Evolutionary conservation across 2,113 vertebrate species (phyloP), one percentile per base, ranked within the genome.

Genomic region (Odocoileus virginianus): DNA sequence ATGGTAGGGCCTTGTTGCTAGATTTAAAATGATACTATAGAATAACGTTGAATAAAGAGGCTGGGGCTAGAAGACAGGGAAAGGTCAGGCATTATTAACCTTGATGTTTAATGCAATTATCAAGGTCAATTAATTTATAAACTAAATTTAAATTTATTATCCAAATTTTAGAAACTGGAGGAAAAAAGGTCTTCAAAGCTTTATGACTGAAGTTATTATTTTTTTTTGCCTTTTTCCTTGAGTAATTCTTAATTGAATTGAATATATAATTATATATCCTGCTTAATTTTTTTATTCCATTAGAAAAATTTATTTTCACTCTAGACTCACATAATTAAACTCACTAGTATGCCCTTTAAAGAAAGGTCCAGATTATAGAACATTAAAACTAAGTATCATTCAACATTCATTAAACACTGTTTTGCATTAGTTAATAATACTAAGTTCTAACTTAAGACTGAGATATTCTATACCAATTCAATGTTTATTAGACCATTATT

Each of bases 291-390:
- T 97, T 88, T 97, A 40, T 96, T 78, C 96, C 9, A 97, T 97
- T 97, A 95, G 82, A 89, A 55, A 97, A 89, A 97, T 98, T 98
- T 97, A 92, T 91, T 98, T 96, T 98, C 98, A 96, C 47, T 96
- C 97, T 96, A 97, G 82, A 97, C 92, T 97, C 92, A 97, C 36
- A 87, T 78, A 95, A 96, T 98, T 97, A 97, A 94, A 61, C 55
- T 89, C 58, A 93, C 45, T 60, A 79, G 33, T 94, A 95, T 85
- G 64, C 27, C 40, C 97, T 97, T 89, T 97, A 86, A 98, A 27
- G 94, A 93, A 94, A 96, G 40, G 96, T 97, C 28, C 74, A 96
- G 79, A 87, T 89, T 97, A 97, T 40, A 71, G 64, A 43, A 79
- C 54, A 95, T 92, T 97, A 98, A 95, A 95, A 92, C 60, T 86